Percentiles rank a stretch among this genome's conserved stretches.
These are phyloP conservation scores for Strix aluco DNA, from an alignment of 2,113 vertebrate genomes.

Conservation along the genomic window DNA sequence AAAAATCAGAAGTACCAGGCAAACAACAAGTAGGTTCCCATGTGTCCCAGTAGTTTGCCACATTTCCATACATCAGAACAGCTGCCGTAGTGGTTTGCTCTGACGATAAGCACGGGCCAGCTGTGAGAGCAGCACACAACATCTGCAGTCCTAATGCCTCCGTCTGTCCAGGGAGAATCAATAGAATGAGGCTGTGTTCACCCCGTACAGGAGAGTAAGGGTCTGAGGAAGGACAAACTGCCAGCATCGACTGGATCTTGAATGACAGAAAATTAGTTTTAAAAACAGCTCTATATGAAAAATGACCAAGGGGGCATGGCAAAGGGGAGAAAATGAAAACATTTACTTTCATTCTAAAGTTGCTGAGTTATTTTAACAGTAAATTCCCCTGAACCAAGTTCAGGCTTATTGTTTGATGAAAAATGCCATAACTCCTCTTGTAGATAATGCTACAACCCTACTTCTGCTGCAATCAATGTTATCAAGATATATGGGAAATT, in stretches of 20 bases:
- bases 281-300: background rate
- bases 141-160: background rate
- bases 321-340: background rate
- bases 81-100: background rate
- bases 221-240: background rate
- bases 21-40: background rate
- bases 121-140: background rate
- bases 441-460: background rate
- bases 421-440: background rate
- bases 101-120: background rate
- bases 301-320: background rate
- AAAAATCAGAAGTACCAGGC: background rate
- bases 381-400: background rate
- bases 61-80: background rate
- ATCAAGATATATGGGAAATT: background rate
- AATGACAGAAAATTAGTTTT: background rate
- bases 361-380: background rate
- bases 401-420: background rate
- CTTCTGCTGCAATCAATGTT: background rate
- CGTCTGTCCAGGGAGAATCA: background rate
- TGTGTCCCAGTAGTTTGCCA: background rate
- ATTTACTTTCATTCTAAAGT: background rate
- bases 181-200: background rate
- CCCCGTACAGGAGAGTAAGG: background rate
- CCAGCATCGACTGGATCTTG: background rate